These are phyloP conservation scores for Drosophila fulvimacula DNA, from an alignment of 2,888 invertebrate species.

Conservation along the genomic window DNA sequence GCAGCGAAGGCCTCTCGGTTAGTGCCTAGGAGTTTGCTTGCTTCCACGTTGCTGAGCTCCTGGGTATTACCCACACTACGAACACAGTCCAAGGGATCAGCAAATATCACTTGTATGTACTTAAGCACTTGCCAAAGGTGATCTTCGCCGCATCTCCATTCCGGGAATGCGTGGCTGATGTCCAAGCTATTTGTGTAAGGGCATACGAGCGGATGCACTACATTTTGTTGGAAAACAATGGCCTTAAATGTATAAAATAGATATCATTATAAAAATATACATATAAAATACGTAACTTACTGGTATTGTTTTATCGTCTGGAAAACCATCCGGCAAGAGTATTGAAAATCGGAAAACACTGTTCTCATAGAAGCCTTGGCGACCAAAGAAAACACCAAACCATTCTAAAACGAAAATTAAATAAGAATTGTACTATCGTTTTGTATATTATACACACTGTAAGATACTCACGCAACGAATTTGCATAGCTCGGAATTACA, in stretches of 20 bases:
- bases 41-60: conserved; percentile 73
- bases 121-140: conserved; percentile 96
- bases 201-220: conserved; percentile 95
- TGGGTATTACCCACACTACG: conserved; percentile 37
- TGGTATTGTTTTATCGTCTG: conserved; percentile 84
- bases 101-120: conserved; percentile 92
- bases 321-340: conserved; percentile 94
- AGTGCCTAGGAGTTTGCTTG: conserved; percentile 83
- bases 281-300: conserved; percentile 32
- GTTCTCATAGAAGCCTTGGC: conserved; percentile 90
- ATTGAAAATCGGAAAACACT: conserved; percentile 96
- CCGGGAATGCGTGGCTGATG: conserved; percentile 91
- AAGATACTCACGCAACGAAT: conserved; percentile 90
- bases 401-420: conserved; percentile 60
- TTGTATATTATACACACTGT: too few relatives aligned
- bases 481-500: conserved; percentile 95
- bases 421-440: neutral
- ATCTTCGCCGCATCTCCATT: conserved; percentile 93
- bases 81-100: conserved; percentile 87
- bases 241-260: conserved; percentile 86
- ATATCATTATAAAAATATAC: neutral
- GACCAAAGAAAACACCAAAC: conserved; percentile 88
- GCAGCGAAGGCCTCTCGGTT: conserved; percentile 90
- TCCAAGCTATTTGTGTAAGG: conserved; percentile 91
- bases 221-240: conserved; percentile 92